Evolutionary conservation across 2,888 invertebrate species (phyloP).

Genomic region (Schrankia costaestrigalis): DNA sequence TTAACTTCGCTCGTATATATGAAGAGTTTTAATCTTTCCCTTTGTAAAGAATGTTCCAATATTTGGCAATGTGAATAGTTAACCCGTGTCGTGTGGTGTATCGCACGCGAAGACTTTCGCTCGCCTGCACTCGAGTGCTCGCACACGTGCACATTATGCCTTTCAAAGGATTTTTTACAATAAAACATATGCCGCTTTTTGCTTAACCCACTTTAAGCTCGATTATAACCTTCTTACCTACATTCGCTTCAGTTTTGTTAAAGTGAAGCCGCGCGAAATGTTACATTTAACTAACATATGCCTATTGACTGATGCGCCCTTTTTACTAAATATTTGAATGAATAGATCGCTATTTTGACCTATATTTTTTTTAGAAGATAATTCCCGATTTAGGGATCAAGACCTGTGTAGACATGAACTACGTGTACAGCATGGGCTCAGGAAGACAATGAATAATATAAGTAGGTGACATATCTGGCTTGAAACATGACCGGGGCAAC

Average conservation of each 20-base stretch:
- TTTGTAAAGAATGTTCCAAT: too few species aligned
- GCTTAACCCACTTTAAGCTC: conserved; percentile 79
- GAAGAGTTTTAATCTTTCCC: too few species aligned
- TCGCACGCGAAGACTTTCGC: conserved; percentile 59
- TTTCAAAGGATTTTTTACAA: conserved; percentile 76
- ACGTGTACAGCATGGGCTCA: too few species aligned
- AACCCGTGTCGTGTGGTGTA: conserved; percentile 22
- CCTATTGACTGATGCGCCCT: conserved; percentile 18
- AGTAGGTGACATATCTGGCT: too few species aligned
- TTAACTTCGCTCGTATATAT: too few species aligned
- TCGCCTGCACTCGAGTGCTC: conserved; percentile 52
- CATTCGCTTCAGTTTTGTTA: conserved; percentile 73
- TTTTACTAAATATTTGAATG: too few species aligned
- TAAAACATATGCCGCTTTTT: conserved; percentile 79
- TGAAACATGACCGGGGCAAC: too few species aligned
- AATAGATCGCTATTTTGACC: too few species aligned
- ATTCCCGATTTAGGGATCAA: too few species aligned
- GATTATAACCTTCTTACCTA: conserved; percentile 81
- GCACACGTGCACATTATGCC: conserved; percentile 74
- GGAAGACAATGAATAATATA: too few species aligned
- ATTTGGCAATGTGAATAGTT: conserved; percentile 10
- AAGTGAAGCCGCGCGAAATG: conserved; percentile 42
- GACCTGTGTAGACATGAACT: too few species aligned
- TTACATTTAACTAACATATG: conserved; percentile 29
- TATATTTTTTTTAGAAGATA: too few species aligned